phyloP scores from a whole-genome alignment of 2,113 vertebrate genomes.

The Mormyrus iriodes region DNA sequence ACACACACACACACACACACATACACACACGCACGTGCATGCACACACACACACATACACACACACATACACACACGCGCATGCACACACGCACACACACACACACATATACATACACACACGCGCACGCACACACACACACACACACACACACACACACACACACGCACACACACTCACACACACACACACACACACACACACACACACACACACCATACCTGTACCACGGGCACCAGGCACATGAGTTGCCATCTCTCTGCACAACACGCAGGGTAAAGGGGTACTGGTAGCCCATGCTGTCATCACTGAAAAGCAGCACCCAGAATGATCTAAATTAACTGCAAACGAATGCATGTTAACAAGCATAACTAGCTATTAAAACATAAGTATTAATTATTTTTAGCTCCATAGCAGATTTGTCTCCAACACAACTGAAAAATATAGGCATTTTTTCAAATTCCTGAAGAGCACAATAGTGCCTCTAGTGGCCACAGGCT shows the following conservation, averaged over 20 bases:
- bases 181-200: neutral
- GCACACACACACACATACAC: neutral
- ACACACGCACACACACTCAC: neutral
- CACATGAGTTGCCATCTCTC: constrained; percentile 92
- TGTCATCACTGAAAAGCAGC: constrained; percentile 80
- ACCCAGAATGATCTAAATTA: neutral
- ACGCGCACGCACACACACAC: neutral
- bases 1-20: neutral
- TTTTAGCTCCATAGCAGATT: neutral
- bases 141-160: neutral
- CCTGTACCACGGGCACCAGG: constrained; percentile 98
- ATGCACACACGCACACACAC: too few relatives aligned
- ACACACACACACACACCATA: constrained; percentile 48
- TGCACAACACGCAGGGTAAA: constrained; percentile 91
- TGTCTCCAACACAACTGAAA: neutral
- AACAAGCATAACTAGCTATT: neutral
- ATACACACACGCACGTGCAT: neutral
- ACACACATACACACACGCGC: neutral
- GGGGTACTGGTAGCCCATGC: constrained; percentile 97
- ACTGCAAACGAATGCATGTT: neutral
- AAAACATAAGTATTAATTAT: neutral
- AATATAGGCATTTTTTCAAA: neutral
- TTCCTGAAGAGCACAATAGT: neutral
- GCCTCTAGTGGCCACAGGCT: neutral
- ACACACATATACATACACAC: neutral